phyloP scores from a whole-genome alignment of 1,140 invertebrate genomes.

The Caenorhabditis tropicalis region DNA sequence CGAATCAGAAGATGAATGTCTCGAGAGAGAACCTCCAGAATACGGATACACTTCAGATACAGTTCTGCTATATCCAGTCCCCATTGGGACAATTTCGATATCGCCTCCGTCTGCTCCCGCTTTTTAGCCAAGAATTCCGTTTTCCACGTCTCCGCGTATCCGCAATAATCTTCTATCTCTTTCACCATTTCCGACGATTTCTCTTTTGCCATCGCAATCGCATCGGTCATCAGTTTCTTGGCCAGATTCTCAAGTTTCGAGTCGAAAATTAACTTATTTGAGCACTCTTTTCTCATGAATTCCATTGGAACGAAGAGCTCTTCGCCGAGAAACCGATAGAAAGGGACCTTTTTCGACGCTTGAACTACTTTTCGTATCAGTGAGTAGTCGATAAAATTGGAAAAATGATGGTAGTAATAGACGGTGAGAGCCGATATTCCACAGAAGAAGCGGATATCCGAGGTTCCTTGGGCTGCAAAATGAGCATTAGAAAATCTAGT shows the following conservation, averaged over 20 bases:
- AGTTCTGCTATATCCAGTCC: not conserved
- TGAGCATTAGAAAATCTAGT: too few relatives aligned
- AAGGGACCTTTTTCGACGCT: not conserved
- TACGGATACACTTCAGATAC: not conserved
- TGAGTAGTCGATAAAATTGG: not conserved
- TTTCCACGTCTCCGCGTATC: not conserved
- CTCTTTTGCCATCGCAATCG: not conserved
- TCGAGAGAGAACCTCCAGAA: not conserved
- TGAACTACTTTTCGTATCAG: not conserved
- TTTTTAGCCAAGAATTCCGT: not conserved
- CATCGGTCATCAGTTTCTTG: not conserved
- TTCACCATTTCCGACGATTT: not conserved
- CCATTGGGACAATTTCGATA: not conserved
- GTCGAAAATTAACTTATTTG: not conserved
- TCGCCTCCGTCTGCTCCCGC: not conserved
- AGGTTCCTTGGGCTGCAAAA: not conserved
- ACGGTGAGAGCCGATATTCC: not conserved
- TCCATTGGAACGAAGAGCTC: not conserved
- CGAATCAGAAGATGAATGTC: not conserved
- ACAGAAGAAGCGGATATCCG: not conserved
- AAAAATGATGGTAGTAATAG: conserved; percentile 15
- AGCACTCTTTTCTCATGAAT: not conserved
- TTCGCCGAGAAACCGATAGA: not conserved
- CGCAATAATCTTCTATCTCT: not conserved
- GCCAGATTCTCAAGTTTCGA: not conserved